A percentile compares a stretch with the other conserved stretches of the same genome.
Evolutionary conservation across 1,140 invertebrate genomes (phyloP).

Genomic region (Panagrolaimus sp.): DNA sequence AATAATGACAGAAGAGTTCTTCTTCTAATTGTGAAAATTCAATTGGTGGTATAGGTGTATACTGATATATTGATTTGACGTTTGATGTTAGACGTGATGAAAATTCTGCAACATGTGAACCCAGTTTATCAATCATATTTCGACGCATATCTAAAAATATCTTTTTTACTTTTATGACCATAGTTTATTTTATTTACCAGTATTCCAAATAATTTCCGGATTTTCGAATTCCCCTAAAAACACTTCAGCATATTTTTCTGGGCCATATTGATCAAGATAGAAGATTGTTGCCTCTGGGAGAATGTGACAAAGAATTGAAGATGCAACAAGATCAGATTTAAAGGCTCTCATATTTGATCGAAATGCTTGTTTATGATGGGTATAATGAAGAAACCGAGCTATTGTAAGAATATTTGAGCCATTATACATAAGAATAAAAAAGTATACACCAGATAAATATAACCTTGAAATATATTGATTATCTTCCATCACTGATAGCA

Average conservation of each 20-base stretch:
- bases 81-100: conserved; percentile 81
- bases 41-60: conserved; percentile 88
- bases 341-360: conserved; percentile 57
- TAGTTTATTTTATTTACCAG: conserved; percentile 60
- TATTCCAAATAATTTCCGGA: conserved; percentile 81
- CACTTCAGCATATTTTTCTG: conserved; percentile 96
- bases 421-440: conserved; percentile 98
- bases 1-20: conserved; percentile 97
- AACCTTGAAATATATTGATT: conserved; percentile 88
- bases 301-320: conserved; percentile 75
- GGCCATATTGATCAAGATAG: conserved; percentile 93
- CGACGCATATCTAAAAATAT: conserved; percentile 64
- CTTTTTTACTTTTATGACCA: too few relatives aligned
- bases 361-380: conserved; percentile 89
- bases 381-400: conserved; percentile 83
- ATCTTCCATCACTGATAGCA: conserved; percentile 65
- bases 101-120: conserved; percentile 92
- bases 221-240: conserved; percentile 98
- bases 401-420: conserved; percentile 94
- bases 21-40: conserved; percentile 87
- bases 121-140: conserved; percentile 90
- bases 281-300: conserved; percentile 98
- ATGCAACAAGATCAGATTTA: conserved; percentile 53
- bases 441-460: conserved; percentile 91
- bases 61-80: conserved; percentile 87